These are phyloP conservation scores for Petrocephalus sullivani DNA, from an alignment of 2,797 vertebrate species.

Conservation along the genomic window DNA sequence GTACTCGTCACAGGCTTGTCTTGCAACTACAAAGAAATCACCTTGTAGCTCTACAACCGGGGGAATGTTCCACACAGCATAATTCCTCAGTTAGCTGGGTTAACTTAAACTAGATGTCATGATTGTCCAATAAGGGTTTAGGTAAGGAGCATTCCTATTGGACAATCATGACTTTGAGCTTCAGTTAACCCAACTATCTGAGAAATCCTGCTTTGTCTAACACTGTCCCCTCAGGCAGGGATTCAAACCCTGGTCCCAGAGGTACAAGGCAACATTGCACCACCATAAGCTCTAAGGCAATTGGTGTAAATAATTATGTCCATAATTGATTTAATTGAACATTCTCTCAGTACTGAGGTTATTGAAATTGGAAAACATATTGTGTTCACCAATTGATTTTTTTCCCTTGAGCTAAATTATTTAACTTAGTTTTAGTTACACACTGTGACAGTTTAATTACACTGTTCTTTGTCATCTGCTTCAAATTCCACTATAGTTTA, in stretches of 20 bases:
- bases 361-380: not conserved
- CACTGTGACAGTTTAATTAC: not conserved
- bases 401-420: not conserved
- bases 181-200: not conserved
- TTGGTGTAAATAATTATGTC: not conserved
- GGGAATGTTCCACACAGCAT: not conserved
- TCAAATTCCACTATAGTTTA: not conserved
- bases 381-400: not conserved
- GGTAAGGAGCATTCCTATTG: not conserved
- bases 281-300: not conserved
- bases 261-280: not conserved
- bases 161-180: not conserved
- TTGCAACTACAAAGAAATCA: not conserved
- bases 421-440: constrained; percentile 1
- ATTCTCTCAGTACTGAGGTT: not conserved
- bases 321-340: constrained; percentile 9
- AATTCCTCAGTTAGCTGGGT: not conserved
- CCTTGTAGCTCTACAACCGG: not conserved
- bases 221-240: not conserved
- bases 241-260: not conserved
- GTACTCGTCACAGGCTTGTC: not conserved
- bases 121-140: not conserved
- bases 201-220: not conserved
- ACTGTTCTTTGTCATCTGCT: not conserved
- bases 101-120: not conserved